A percentile compares a stretch with the other conserved stretches of the same genome.
phyloP scores from a whole-genome alignment of 1,140 invertebrate genomes.

The Kradibia gibbosae region DNA sequence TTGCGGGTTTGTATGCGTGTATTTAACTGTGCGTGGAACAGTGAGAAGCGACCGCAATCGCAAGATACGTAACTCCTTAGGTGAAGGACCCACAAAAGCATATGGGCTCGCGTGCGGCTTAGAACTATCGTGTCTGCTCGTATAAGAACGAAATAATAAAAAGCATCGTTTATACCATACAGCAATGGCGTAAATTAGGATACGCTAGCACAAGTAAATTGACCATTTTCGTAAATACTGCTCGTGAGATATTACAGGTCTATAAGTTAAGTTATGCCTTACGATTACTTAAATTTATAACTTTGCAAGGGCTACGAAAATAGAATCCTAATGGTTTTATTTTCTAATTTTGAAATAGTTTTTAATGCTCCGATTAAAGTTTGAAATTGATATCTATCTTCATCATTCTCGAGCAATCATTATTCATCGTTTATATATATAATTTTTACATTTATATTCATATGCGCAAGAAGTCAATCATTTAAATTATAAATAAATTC shows the following conservation, averaged over 20 bases:
- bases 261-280: too few species aligned
- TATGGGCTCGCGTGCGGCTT: neutral
- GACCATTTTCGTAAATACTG: slow-evolving; percentile 5
- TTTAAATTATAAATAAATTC: too few species aligned
- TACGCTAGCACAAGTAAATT: neutral
- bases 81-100: neutral
- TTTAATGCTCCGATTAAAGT: too few species aligned
- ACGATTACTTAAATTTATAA: too few species aligned
- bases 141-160: neutral
- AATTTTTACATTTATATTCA: too few species aligned
- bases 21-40: neutral
- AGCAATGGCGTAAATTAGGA: neutral
- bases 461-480: too few species aligned
- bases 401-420: too few species aligned
- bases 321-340: too few species aligned
- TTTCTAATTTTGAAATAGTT: too few species aligned
- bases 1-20: neutral
- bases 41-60: neutral
- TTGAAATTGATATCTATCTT: too few species aligned
- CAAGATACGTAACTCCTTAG: neutral
- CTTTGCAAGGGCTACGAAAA: too few species aligned
- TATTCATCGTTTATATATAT: too few species aligned
- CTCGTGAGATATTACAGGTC: neutral
- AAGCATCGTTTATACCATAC: neutral
- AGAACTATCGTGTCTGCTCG: neutral